phyloP scores from a whole-genome alignment of 2,888 invertebrate genomes.

The Pterostichus niger region DNA sequence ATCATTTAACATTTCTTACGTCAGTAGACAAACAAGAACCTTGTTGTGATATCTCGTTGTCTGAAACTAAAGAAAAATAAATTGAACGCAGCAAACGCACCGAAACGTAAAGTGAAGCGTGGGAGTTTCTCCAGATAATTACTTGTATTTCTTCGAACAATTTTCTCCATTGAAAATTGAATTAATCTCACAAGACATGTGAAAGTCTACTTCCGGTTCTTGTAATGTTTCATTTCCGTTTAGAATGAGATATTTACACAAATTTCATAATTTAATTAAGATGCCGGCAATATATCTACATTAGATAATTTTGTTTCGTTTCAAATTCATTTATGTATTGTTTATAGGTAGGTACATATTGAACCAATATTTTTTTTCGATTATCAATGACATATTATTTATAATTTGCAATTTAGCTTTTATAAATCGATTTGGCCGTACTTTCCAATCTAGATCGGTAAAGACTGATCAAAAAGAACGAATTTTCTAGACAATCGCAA shows the following conservation, averaged over 20 bases:
- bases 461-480: too few relatives aligned
- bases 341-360: too few relatives aligned
- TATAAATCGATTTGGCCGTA: too few relatives aligned
- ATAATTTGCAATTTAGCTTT: too few relatives aligned
- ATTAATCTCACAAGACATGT: slow-evolving; percentile 56
- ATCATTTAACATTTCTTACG: slow-evolving; percentile 17
- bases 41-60: not conserved
- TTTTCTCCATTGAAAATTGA: slow-evolving; percentile 53
- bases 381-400: too few relatives aligned
- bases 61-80: not conserved
- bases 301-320: too few relatives aligned
- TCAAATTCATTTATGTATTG: too few relatives aligned
- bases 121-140: slow-evolving; percentile 32
- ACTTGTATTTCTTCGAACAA: slow-evolving; percentile 50
- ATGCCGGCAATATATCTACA: slow-evolving; percentile 22
- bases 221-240: slow-evolving; percentile 44
- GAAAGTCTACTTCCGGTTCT: slow-evolving; percentile 51
- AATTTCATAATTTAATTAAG: slow-evolving; percentile 43
- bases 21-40: slow-evolving; percentile 9
- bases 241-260: slow-evolving; percentile 12
- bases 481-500: too few relatives aligned
- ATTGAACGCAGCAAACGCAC: slow-evolving; percentile 10
- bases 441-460: too few relatives aligned
- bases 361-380: too few relatives aligned
- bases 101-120: slow-evolving; percentile 1